Evolutionary conservation across 2,888 invertebrate species (phyloP), one percentile per base, ranked within the genome.

Genomic region (Acanthosepion lycidas): DNA sequence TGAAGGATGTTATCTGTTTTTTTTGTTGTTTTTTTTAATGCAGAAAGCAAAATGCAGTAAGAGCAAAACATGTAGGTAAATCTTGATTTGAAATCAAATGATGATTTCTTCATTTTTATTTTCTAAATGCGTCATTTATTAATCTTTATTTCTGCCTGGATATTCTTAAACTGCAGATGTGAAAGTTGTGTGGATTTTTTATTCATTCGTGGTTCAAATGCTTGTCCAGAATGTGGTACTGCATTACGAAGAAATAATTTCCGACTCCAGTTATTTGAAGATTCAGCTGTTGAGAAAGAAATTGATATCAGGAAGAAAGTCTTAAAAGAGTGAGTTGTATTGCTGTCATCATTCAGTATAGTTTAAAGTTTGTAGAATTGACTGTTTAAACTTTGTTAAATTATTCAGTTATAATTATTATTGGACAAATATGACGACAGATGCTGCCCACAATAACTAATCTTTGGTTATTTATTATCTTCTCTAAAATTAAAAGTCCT

Each of bases 151-250:
- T 92, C 18, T 0, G 9, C 51, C 5, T 92, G 55, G 78, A 59
- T 94, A 48, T 94, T 59, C 33, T 94, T 94, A 93, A 92, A 48
- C 96, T 96, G 26, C 96, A 97, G 97, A 96, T 99, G 99, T 98
- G 99, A 99, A 98, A 99, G 98, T 97, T 99, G 99, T 98, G 99
- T 99, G 78, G 99, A 99, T 97, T 98, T 99, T 95, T 98, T 99
- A 59, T 99, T 99, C 98, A 98, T 99, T 42, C 99, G 99, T 98
- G 99, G 97, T 12, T 99, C 99, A 64, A 99, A 99, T 26, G 98
- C 98, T 0, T 99, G 99, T 97, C 99, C 99, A 0, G 99, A 99
- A 97, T 99, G 99, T 97, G 98, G 98, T 97, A 98, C 99, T 42
- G 98, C 99, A 0, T 97, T 99, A 49, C 98, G 99, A 4, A 98